These are phyloP conservation scores for Cetoscarus ocellatus DNA, from an alignment of 2,797 vertebrate species.

Conservation along the genomic window DNA sequence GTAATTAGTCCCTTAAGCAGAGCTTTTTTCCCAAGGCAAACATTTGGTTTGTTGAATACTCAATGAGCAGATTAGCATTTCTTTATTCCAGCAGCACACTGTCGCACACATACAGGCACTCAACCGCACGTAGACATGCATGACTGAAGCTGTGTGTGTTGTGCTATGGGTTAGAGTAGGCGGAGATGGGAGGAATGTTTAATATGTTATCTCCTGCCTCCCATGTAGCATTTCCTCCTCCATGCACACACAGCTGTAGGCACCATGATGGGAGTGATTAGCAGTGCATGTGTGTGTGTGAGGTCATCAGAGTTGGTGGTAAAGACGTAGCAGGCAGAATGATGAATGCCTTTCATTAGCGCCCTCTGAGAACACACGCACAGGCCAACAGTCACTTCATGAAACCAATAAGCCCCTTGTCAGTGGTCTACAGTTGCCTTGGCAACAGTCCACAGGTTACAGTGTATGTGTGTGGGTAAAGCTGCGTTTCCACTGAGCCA, in stretches of 20 bases:
- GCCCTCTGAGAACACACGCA: conserved; percentile 41
- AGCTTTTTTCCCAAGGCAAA: conserved; percentile 75
- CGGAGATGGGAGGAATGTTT: conserved; percentile 71
- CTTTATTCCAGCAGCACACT: conserved; percentile 64
- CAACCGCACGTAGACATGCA: conserved; percentile 20
- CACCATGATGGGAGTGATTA: conserved; percentile 64
- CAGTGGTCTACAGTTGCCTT: conserved; percentile 94
- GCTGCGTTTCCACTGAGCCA: too few species aligned
- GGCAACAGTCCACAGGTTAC: conserved; percentile 93
- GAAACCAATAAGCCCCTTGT: conserved; percentile 91
- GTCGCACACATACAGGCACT: conserved; percentile 30
- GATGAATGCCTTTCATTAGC: conserved; percentile 83
- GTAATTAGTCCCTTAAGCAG: conserved; percentile 80
- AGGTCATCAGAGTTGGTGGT: conserved; percentile 89
- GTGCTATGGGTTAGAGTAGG: conserved; percentile 56
- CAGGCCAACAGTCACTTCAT: conserved; percentile 88
- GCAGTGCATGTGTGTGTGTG: conserved; percentile 25
- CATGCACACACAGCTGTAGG: conserved; percentile 64
- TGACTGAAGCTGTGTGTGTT: conserved; percentile 44
- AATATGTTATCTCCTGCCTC: conserved; percentile 73
- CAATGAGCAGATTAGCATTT: conserved; percentile 82
- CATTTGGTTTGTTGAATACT: conserved; percentile 83
- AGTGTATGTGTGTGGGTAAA: conserved; percentile 91
- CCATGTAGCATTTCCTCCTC: conserved; percentile 72
- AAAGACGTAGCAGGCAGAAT: conserved; percentile 88